Evolutionary conservation across 37 sponge, comb jelly and placozoan genomes (phyloP).

Genomic region (Hormiphora californensis): DNA sequence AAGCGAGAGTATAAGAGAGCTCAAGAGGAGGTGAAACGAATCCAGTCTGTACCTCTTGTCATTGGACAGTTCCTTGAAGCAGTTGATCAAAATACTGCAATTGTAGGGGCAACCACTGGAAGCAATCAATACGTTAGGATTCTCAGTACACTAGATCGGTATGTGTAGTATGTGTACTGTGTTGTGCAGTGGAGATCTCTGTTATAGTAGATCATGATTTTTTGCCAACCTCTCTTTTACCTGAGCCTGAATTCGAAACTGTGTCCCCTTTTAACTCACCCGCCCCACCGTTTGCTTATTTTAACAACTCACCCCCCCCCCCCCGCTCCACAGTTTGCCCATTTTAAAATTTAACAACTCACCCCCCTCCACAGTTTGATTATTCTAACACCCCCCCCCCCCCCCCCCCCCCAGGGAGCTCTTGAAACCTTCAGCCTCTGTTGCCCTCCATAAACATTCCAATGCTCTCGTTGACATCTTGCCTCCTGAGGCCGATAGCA

Average conservation of each 20-base stretch:
- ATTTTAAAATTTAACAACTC: no score
- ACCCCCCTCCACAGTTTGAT: no score
- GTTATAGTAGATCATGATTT: no score
- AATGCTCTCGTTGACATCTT: constrained; percentile 95
- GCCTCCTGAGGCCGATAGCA: constrained; percentile 94
- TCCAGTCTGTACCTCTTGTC: constrained; percentile 97
- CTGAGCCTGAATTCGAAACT: no score
- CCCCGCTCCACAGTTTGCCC: no score
- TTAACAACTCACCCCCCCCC: no score
- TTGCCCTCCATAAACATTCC: constrained; percentile 97
- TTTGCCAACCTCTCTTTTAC: no score
- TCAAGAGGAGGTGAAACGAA: constrained; percentile 82
- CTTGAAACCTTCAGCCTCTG: constrained; percentile 88
- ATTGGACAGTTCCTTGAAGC: constrained; percentile 99
- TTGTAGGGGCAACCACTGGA: constrained; percentile 84
- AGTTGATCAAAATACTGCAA: constrained; percentile 91
- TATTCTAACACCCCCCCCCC: no score
- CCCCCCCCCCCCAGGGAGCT: constrained; percentile 63
- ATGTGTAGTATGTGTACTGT: no score
- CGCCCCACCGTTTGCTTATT: no score
- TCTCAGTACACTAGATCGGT: constrained; percentile 88
- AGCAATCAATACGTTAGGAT: constrained; percentile 93
- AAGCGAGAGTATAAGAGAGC: constrained; percentile 71
- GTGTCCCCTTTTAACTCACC: no score
- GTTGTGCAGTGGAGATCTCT: no score